These are phyloP conservation scores for Hypotaenidia philippensis DNA, from an alignment of 2,797 vertebrate genomes.

Conservation along the genomic window DNA sequence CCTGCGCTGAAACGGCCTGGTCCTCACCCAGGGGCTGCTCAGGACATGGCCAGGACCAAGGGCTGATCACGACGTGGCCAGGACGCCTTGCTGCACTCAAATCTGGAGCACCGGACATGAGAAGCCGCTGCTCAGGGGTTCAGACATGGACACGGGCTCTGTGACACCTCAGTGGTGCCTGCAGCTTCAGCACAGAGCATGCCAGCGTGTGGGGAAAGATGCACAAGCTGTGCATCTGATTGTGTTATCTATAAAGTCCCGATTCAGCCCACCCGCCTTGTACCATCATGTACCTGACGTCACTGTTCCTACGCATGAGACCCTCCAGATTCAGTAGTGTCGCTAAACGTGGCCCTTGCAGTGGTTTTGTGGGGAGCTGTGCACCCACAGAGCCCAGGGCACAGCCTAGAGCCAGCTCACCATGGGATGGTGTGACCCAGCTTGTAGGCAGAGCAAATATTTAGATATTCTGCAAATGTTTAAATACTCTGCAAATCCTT, in stretches of 20 bases:
- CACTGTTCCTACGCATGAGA: background rate
- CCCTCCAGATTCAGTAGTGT: background rate
- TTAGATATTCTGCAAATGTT: background rate
- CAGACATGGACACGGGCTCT: too few relatives aligned
- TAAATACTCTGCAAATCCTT: background rate
- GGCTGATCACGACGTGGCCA: too few relatives aligned
- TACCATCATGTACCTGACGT: background rate
- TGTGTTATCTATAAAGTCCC: background rate
- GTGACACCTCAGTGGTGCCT: too few relatives aligned
- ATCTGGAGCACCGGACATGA: too few relatives aligned
- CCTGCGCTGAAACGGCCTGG: too few relatives aligned
- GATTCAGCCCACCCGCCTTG: background rate
- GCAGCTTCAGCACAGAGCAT: too few relatives aligned
- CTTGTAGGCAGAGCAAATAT: background rate
- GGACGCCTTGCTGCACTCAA: too few relatives aligned
- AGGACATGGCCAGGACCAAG: too few relatives aligned
- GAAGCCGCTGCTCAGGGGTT: too few relatives aligned
- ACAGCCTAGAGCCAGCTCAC: background rate
- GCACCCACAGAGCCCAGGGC: background rate
- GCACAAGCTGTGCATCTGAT: too few relatives aligned
- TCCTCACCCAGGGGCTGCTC: too few relatives aligned
- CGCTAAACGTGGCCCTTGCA: fast-evolving
- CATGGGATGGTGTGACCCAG: background rate
- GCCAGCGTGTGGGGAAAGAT: too few relatives aligned
- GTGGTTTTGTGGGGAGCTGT: background rate